Evolutionary conservation across 2,888 invertebrate species (phyloP), one percentile per base, ranked within the genome.

Genomic region (Cecidostiba fungosa): DNA sequence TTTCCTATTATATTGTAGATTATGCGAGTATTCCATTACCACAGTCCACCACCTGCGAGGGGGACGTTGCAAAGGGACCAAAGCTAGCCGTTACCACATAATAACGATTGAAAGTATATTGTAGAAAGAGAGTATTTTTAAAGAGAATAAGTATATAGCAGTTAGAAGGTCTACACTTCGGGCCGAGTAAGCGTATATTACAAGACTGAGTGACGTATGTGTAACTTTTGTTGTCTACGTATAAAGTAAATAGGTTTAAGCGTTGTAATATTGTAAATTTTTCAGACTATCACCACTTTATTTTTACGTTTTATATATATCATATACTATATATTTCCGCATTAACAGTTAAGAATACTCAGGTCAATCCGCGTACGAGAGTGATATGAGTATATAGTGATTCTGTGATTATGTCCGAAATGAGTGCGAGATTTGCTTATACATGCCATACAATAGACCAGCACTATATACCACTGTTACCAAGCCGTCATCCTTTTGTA

Each of bases 321-420:
- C 29, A 14, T 1, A 32, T 39, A 73, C n/a, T 77, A 59, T 69
- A 70, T 66, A 47, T 80, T n/a, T n/a, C n/a, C n/a, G n/a, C n/a
- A n/a, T n/a, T n/a, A 72, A 76, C 43, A 32, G 39, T 70, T 85
- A 76, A 73, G 69, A 82, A 86, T 86, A 86, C 86, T 86, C 80
- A 80, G 80, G 74, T 80, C 19, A n/a, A n/a, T n/a, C n/a, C n/a
- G n/a, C n/a, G 16, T 19, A 12, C 29, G 29, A 39, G n/a, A n/a
- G n/a, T n/a, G n/a, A n/a, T n/a, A 26, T 39, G 23, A 39, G n/a
- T 19, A 39, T n/a, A 19, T 32, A 39, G 29, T 59, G 59, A 59
- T n/a, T 5, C n/a, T 59, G 59, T 23, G 59, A n/a, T n/a, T n/a
- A n/a, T n/a, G n/a, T n/a, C n/a, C n/a, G n/a, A n/a, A n/a, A n/a